Evolutionary conservation across 2,888 invertebrate species (phyloP), one percentile per base, ranked within the genome.

Genomic region (Troides helena): DNA sequence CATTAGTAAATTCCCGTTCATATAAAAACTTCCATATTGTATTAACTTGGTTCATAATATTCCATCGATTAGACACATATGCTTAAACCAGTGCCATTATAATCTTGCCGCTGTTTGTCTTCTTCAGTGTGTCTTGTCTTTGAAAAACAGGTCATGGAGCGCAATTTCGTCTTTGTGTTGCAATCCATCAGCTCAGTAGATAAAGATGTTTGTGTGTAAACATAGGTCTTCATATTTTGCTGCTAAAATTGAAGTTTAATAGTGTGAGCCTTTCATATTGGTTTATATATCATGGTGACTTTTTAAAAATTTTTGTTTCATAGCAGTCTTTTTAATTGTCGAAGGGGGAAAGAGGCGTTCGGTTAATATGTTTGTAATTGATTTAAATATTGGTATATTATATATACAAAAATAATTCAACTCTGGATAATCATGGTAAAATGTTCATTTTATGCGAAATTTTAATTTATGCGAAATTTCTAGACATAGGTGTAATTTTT

Each of bases 81-180:
- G 17, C 18, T 50, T 14, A 50, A 5, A 50, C 50, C 50, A 50
- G 12, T 50, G 50, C 14, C 30, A 21, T 57, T 57, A 2, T 57
- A 23, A 14, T 50, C 50, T 50, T 50, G 50, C 2, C 50, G 50
- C 5, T 12, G 50, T 46, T 50, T 50, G 50, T 50, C 2, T 50
- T 50, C 50, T 18, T 50, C 50, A 50, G 50, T 39, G 10, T 30
- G 30, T 30, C 30, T 30, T 30, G 30, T 30, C 30, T 30, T 30
- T 30, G 30, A 2, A 46, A 46, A 46, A 14, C 14, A 46, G 46
- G 46, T 46, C 12, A 18, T 18, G 50, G 50, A 50, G 17, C 50
- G 50, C 50, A 50, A 50, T 50, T 50, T 50, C 50, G 50, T 50
- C 50, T 50, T 50, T 50, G 50, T 50, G 50, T 50, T 50, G 50